phyloP scores from a whole-genome alignment of 2,888 invertebrate genomes.

The Brachynemurus nebulosus region DNA sequence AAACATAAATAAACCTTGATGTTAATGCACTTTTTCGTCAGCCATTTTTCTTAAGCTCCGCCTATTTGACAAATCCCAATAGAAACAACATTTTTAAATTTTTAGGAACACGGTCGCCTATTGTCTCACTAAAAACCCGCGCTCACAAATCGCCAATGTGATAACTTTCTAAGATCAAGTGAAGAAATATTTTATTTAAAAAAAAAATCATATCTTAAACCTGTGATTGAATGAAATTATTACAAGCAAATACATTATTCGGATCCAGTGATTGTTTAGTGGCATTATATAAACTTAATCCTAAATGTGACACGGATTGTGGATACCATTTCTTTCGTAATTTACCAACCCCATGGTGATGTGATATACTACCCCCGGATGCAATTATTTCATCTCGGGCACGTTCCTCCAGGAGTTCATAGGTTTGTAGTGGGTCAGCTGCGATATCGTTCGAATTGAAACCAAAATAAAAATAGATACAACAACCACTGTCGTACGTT shows the following conservation, averaged over 20 bases:
- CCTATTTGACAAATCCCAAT: too few species aligned
- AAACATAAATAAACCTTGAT: too few species aligned
- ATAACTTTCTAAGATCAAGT: too few species aligned
- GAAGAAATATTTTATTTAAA: too few species aligned
- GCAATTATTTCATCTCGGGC: conserved; percentile 88
- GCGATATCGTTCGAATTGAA: conserved; percentile 48
- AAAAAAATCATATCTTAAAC: too few species aligned
- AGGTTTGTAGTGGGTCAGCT: conserved; percentile 60
- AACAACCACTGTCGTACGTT: conserved; percentile 94
- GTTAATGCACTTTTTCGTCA: too few species aligned
- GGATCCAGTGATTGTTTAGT: conserved; percentile 85
- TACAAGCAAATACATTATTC: conserved; percentile 81
- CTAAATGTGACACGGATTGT: conserved; percentile 69
- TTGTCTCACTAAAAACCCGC: too few species aligned
- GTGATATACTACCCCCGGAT: conserved; percentile 83
- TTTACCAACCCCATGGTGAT: conserved; percentile 96
- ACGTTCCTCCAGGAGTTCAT: conserved; percentile 74
- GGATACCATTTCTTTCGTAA: conserved; percentile 77
- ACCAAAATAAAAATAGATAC: conserved; percentile 90
- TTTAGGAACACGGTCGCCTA: too few species aligned
- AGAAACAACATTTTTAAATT: too few species aligned
- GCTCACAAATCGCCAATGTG: too few species aligned
- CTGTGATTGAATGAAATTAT: conserved; percentile 48
- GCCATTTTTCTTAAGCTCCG: too few species aligned
- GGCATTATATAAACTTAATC: conserved; percentile 61